Base-by-base conservation (phyloP, 2,797 vertebrate species). In the Petrocephalus sullivani region DNA sequence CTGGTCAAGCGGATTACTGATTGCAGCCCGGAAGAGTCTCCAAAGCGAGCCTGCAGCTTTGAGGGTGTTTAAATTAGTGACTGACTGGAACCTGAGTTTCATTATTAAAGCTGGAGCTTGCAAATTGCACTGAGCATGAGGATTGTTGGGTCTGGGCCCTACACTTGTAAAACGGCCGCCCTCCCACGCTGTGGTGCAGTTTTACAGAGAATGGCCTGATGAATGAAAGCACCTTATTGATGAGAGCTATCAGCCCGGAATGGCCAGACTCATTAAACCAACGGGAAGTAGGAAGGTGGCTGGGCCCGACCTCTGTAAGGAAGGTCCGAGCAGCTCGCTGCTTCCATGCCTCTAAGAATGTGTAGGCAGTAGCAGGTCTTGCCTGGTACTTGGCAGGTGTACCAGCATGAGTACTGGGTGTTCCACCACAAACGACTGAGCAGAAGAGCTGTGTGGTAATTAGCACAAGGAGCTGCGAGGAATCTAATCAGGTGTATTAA, bases 21-120 rank as follows among this genome's bases (percentile, higher is more conserved):
- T 28, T 21, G 4, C 9, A 9, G 23, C 4, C 23, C 23, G 9
- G 9, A 21, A 12, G 23, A 28, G 61, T 28, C 61, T 64, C 60
- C 9, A 2, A 64, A 28, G 60, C 8, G 21, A 28, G 21, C 3
- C 60, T 12, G 21, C 60, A 64, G 21, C 21, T 28, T 21, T 28
- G 60, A 61, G 21, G 9, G 21, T 8, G 21, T 46, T 83, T 86
- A 71, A 87, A 88, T 89, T 84, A 88, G 71, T 58, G 84, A 56
- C 87, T 81, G 33, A 53, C 12, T 60, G 88, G 6, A 2, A 41
- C 61, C 61, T 64, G 61, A 1, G 28, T 37, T 75, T 75, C 28
- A 19, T 75, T 16, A 19, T 41, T 75, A 19, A 28, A 12, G 28
- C 33, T 41, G 28, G 4, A 37, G 12, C 10, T 75, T 28, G 28